Evolutionary conservation across 2,797 vertebrate species (phyloP).

Genomic region (Phrynocephalus forsythii): DNA sequence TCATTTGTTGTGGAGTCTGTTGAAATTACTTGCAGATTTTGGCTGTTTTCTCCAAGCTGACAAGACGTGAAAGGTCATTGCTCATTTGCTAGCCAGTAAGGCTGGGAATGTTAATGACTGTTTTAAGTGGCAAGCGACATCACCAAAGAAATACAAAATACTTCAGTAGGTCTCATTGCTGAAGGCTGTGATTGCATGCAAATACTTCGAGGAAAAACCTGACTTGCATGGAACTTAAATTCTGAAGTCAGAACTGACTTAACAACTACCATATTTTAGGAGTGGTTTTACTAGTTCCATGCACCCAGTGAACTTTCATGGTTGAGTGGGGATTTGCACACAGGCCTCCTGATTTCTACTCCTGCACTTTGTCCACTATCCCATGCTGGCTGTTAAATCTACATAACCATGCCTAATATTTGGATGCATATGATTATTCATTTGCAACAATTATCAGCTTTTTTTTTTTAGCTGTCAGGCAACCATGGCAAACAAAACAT

Average conservation of each 20-base stretch:
- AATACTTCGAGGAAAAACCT: no score
- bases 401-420: no score
- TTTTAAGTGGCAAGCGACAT: not conserved
- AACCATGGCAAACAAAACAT: not conserved
- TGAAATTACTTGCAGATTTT: constrained; percentile 71
- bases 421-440: not conserved
- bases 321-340: no score
- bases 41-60: constrained; percentile 67
- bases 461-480: not conserved
- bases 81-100: constrained; percentile 69
- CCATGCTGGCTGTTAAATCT: no score
- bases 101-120: constrained; percentile 19
- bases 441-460: not conserved
- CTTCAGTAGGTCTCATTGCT: not conserved
- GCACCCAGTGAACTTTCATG: no score
- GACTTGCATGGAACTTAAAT: no score
- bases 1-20: constrained; percentile 67
- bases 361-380: no score
- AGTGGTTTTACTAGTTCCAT: no score
- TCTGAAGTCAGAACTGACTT: no score
- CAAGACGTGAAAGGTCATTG: constrained; percentile 64
- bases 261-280: no score
- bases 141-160: not conserved
- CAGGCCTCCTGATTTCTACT: no score
- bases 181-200: no score